Base-by-base conservation (phyloP, 2,113 vertebrate genomes). In the Engraulis encrasicolus region DNA sequence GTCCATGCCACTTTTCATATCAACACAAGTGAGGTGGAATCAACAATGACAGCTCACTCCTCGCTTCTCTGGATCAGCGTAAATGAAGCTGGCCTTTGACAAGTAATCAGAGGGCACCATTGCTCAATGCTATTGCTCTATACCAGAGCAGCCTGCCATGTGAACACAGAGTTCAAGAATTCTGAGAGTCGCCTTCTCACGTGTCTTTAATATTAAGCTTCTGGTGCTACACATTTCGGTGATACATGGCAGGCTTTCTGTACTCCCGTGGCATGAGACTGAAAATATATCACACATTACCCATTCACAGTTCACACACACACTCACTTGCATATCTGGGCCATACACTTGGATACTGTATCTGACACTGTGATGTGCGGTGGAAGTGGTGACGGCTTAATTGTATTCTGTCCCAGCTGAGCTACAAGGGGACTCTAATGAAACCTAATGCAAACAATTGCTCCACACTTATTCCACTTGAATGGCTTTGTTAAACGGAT, bases 341-440 rank as follows among this genome's bases (percentile, higher is more conserved):
- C 58, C 58, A 66, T 66, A 23, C 58, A n/a, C n/a, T 23, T 4
- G 58, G n/a, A 66, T 27, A 12, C 58, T 78, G 34, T 78, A 83
- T 81, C 81, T 54, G 78, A 78, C 83, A 81, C 71, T 40, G 74
- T 81, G 66, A 45, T 74, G 81, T 78, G 50, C 84, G n/a, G 61
- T 34, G n/a, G 66, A 81, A 82, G 54, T 36, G 61, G 85, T 79
- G 90, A 91, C 86, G 84, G 93, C 84, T 90, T 92, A 80, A 86
- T 58, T 89, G 92, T 89, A 91, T 94, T 92, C 92, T 94, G 95
- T 93, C 90, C 83, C 83, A 87, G 90, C 89, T 91, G 91, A 89
- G 86, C 87, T 83, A 85, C 91, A 37, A 83, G 66, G 87, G 84
- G 79, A 84, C 87, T 81, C 83, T 87, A 87, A 91, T 48, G 0